Conservation (phyloP, 2,888 invertebrate species). For the Noctuana brunneofusca region DNA sequence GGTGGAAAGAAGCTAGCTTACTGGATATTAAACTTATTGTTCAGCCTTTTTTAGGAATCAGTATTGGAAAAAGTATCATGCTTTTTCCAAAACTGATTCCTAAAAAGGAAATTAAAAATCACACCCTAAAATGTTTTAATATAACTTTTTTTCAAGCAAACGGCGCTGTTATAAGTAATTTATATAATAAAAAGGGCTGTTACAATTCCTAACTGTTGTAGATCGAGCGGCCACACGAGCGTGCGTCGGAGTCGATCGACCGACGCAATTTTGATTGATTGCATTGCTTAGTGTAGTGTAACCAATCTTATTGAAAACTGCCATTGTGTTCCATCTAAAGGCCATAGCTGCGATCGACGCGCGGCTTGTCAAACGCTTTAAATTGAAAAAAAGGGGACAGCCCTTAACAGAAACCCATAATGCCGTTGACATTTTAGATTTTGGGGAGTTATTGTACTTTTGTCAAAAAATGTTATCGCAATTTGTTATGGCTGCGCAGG, state of each 20-base stretch:
- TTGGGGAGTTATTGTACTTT: slow-evolving; percentile 63
- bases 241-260: slow-evolving; percentile 69
- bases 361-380: slow-evolving; percentile 79
- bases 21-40: too few relatives aligned
- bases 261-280: slow-evolving; percentile 82
- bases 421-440: slow-evolving; percentile 75
- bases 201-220: slow-evolving; percentile 28
- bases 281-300: slow-evolving; percentile 82
- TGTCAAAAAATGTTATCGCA: slow-evolving; percentile 43
- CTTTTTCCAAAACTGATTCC: too few relatives aligned
- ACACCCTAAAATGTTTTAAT: too few relatives aligned
- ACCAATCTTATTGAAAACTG: slow-evolving; percentile 82
- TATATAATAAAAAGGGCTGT: slow-evolving; percentile 20
- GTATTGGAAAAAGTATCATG: too few relatives aligned
- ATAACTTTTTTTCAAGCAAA: too few relatives aligned
- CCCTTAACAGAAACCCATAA: slow-evolving; percentile 65
- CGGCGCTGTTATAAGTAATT: slow-evolving; percentile 5
- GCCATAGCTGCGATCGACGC: slow-evolving; percentile 75
- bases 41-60: too few relatives aligned
- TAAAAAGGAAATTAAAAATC: too few relatives aligned
- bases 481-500: slow-evolving; percentile 30
- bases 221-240: slow-evolving; percentile 38
- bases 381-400: slow-evolving; percentile 81
- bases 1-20: too few relatives aligned
- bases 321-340: slow-evolving; percentile 74